These are phyloP conservation scores for Trachemys scripta DNA, from an alignment of 2,113 vertebrate species.

Conservation along the genomic window DNA sequence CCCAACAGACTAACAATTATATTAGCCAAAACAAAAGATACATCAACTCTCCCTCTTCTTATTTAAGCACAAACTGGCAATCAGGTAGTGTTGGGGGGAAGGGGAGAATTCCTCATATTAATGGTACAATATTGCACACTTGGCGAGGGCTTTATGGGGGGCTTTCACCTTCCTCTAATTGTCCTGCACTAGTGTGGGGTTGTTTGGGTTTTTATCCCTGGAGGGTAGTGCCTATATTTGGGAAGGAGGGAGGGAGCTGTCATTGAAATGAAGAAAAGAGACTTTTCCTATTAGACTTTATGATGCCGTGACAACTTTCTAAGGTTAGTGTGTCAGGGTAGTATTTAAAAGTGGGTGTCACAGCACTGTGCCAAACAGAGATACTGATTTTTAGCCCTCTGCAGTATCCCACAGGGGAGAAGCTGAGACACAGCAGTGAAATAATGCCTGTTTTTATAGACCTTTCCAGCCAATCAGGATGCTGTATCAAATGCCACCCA, in stretches of 20 bases:
- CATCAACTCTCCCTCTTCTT: background rate
- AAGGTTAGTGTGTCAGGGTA: background rate
- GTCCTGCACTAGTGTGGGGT: background rate
- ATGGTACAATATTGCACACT: background rate
- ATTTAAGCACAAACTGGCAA: background rate
- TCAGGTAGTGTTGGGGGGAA: background rate
- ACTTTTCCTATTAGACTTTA: background rate
- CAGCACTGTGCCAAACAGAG: background rate
- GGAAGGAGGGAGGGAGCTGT: rapidly evolving
- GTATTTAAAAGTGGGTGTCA: background rate
- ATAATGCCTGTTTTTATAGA: rapidly evolving
- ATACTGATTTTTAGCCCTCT: constrained; percentile 8
- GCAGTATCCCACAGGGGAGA: background rate
- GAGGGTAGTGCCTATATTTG: background rate
- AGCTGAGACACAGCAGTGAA: background rate
- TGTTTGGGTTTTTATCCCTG: background rate
- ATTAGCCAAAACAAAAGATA: background rate
- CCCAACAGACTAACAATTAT: background rate
- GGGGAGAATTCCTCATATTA: background rate
- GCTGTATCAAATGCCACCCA: constrained; percentile 36
- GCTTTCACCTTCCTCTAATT: background rate
- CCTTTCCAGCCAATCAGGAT: background rate
- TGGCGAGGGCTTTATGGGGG: background rate
- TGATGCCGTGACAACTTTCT: background rate
- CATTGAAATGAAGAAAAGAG: background rate